Evolutionary conservation across 2,113 vertebrate species (phyloP).

Genomic region (Melanotaenia duboulayi): DNA sequence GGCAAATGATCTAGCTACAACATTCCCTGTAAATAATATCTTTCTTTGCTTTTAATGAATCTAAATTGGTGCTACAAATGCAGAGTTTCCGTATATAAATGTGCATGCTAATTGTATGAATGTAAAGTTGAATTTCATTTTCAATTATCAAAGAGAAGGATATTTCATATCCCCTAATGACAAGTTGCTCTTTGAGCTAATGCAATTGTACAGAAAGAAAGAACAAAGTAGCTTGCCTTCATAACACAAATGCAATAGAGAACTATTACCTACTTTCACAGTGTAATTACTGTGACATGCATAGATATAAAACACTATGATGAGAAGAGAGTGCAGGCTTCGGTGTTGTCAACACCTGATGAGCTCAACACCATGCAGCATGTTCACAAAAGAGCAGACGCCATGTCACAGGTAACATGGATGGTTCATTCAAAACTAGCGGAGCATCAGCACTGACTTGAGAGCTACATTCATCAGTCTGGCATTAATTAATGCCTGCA

Average conservation of each 20-base stretch:
- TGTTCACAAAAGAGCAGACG: constrained; percentile 47
- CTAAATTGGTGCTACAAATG: constrained; percentile 7
- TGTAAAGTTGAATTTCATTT: constrained; percentile 50
- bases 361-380: constrained; percentile 40
- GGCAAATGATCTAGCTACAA: constrained; percentile 1
- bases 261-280: constrained; percentile 28
- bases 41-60: constrained; percentile 32
- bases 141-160: constrained; percentile 48
- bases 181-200: constrained; percentile 57
- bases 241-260: constrained; percentile 30
- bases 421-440: constrained; percentile 54
- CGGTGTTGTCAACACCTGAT: constrained; percentile 38
- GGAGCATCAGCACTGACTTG: constrained; percentile 47
- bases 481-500: constrained; percentile 75
- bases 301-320: constrained; percentile 55
- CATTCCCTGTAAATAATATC: constrained; percentile 16
- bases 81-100: neutral
- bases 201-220: constrained; percentile 38
- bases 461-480: constrained; percentile 74
- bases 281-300: constrained; percentile 50
- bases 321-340: constrained; percentile 46
- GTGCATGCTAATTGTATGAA: neutral
- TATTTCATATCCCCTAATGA: constrained; percentile 55
- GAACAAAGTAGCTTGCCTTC: constrained; percentile 34
- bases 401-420: constrained; percentile 46